phyloP scores from a whole-genome alignment of 1,140 invertebrate genomes.

The Drosophila littoralis region DNA sequence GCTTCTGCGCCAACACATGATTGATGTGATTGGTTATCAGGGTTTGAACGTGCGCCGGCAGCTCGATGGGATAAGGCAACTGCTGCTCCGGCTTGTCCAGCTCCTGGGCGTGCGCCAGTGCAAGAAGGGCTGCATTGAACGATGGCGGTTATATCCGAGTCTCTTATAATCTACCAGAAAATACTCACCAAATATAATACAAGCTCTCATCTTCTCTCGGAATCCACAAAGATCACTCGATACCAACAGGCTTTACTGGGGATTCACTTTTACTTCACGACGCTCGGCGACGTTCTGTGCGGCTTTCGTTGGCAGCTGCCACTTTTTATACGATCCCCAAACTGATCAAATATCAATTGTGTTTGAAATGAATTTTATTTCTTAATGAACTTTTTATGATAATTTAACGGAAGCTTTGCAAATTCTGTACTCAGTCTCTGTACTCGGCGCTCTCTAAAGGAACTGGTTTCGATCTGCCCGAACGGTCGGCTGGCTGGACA shows the following conservation, averaged over 20 bases:
- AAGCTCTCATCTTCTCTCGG: constrained; percentile 32
- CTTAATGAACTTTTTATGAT: constrained; percentile 42
- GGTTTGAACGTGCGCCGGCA: constrained; percentile 58
- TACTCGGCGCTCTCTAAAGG: not conserved
- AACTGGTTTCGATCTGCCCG: constrained; percentile 38
- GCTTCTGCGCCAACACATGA: constrained; percentile 62
- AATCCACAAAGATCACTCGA: not conserved
- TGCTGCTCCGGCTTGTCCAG: constrained; percentile 39
- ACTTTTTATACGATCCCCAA: constrained; percentile 58
- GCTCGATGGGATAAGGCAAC: constrained; percentile 40
- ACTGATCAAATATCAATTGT: constrained; percentile 31
- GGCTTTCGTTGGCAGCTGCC: constrained; percentile 9
- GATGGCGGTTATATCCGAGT: not conserved
- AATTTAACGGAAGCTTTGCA: constrained; percentile 13
- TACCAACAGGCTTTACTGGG: not conserved
- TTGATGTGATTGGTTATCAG: constrained; percentile 75
- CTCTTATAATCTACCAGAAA: not conserved
- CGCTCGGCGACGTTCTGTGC: constrained; percentile 48
- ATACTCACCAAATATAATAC: constrained; percentile 56
- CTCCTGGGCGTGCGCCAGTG: constrained; percentile 40
- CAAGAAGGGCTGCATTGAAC: constrained; percentile 37
- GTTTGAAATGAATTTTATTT: constrained; percentile 22
- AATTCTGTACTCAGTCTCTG: constrained; percentile 3
- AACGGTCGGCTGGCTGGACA: constrained; percentile 23
- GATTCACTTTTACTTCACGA: constrained; percentile 5